A percentile compares a stretch with the other conserved stretches of the same genome.
Conservation (phyloP, 37 sponge, comb jelly and placozoan genomes). For the Bolinopsis microptera region DNA sequence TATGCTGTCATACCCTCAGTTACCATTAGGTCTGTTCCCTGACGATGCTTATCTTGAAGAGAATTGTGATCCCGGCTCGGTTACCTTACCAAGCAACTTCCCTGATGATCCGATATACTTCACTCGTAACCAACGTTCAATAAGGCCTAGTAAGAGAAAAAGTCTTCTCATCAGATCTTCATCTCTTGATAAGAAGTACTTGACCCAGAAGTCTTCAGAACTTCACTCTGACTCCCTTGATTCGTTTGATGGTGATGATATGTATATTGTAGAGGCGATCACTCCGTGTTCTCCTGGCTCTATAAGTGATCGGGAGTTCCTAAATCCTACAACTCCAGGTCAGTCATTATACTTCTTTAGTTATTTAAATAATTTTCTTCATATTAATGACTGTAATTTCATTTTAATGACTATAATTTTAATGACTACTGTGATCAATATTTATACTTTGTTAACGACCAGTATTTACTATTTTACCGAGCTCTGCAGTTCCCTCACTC, state of each 20-base stretch:
- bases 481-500: too few relatives aligned
- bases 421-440: too few relatives aligned
- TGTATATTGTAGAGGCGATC: not conserved
- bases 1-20: not conserved
- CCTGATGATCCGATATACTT: slow-evolving; percentile 16
- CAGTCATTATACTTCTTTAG: too few relatives aligned
- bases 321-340: not conserved
- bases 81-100: not conserved
- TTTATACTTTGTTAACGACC: too few relatives aligned
- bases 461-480: too few relatives aligned
- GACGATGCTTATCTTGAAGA: not conserved
- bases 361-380: too few relatives aligned
- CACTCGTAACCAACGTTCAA: slow-evolving; percentile 32
- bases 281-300: not conserved
- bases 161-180: slow-evolving; percentile 28
- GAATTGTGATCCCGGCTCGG: not conserved
- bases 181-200: slow-evolving; percentile 26
- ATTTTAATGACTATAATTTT: too few relatives aligned
- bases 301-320: slow-evolving; percentile 1
- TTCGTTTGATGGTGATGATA: not conserved
- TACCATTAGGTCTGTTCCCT: not conserved
- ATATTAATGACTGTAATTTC: too few relatives aligned
- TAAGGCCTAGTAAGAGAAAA: not conserved
- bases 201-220: not conserved
- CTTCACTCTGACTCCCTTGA: not conserved